Evolutionary conservation across 1,140 invertebrate genomes (phyloP).

Genomic region (Papilio dardanus): DNA sequence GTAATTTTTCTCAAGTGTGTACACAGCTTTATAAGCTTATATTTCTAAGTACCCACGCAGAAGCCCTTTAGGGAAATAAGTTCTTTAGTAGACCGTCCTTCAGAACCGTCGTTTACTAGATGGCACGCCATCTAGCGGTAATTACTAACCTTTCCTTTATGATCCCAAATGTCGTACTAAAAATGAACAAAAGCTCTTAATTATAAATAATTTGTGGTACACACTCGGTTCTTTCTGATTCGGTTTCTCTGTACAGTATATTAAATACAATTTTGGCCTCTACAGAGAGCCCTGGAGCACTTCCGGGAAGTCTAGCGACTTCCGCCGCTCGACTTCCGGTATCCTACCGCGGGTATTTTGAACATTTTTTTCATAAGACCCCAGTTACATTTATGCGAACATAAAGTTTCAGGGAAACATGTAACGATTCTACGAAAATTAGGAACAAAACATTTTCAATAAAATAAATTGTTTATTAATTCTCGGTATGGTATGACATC

Average conservation of each 20-base stretch:
- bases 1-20: conserved; percentile 39
- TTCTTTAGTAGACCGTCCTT: conserved; percentile 42
- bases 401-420: conserved; percentile 52
- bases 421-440: neutral
- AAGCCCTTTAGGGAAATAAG: conserved; percentile 56
- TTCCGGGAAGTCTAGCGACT: conserved; percentile 77
- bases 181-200: conserved; percentile 47
- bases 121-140: conserved; percentile 44
- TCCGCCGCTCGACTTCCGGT: conserved; percentile 73
- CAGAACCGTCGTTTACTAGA: conserved; percentile 42
- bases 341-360: conserved; percentile 69
- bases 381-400: conserved; percentile 61
- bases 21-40: conserved; percentile 56
- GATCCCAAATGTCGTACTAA: conserved; percentile 32
- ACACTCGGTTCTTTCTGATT: conserved; percentile 35
- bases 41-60: conserved; percentile 52
- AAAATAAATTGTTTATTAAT: neutral
- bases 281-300: conserved; percentile 63
- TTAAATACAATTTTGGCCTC: conserved; percentile 75
- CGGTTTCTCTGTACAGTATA: conserved; percentile 42
- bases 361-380: conserved; percentile 69
- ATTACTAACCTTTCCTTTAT: conserved; percentile 42
- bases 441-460: conserved; percentile 4
- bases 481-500: neutral
- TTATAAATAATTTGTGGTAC: conserved; percentile 40